phyloP scores from a whole-genome alignment of 2,113 vertebrate species.

The Atractosteus spatula region DNA sequence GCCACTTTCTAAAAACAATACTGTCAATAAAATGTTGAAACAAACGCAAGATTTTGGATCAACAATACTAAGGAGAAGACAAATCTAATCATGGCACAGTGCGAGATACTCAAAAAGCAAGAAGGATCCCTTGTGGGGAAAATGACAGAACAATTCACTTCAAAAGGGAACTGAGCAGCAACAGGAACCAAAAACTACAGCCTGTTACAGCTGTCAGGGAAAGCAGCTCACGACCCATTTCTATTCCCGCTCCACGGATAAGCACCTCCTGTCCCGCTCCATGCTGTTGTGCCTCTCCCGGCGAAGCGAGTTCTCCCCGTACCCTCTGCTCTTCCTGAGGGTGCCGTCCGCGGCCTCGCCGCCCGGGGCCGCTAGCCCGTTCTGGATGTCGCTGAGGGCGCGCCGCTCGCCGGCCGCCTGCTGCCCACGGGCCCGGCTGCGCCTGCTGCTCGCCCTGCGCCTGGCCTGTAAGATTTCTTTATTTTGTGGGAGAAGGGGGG shows the following conservation, averaged over 20 bases:
- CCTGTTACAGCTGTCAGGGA: too few relatives aligned
- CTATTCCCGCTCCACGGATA: neutral
- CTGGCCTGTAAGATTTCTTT: slow-evolving; percentile 57
- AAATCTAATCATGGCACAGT: too few relatives aligned
- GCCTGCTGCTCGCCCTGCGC: slow-evolving; percentile 58
- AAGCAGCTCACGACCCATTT: too few relatives aligned
- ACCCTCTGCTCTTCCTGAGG: slow-evolving; percentile 32
- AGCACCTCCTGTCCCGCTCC: slow-evolving; percentile 88
- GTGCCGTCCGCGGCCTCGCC: slow-evolving; percentile 22
- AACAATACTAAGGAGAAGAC: too few relatives aligned
- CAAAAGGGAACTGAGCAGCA: too few relatives aligned
- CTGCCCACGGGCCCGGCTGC: slow-evolving; percentile 36
- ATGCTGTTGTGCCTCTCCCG: slow-evolving; percentile 85
- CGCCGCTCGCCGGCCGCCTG: slow-evolving; percentile 47
- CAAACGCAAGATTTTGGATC: too few relatives aligned
- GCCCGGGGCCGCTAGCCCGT: slow-evolving; percentile 37
- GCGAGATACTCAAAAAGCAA: too few relatives aligned
- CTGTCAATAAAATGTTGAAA: too few relatives aligned
- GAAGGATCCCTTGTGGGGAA: too few relatives aligned
- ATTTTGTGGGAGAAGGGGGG: neutral
- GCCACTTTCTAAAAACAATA: too few relatives aligned
- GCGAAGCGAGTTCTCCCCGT: slow-evolving; percentile 62
- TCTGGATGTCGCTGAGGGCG: slow-evolving; percentile 59
- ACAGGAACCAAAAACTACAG: too few relatives aligned
- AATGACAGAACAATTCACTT: too few relatives aligned